These are phyloP conservation scores for Porites lobata DNA, from an alignment of 92 coral and sea anemone species.

Conservation along the genomic window DNA sequence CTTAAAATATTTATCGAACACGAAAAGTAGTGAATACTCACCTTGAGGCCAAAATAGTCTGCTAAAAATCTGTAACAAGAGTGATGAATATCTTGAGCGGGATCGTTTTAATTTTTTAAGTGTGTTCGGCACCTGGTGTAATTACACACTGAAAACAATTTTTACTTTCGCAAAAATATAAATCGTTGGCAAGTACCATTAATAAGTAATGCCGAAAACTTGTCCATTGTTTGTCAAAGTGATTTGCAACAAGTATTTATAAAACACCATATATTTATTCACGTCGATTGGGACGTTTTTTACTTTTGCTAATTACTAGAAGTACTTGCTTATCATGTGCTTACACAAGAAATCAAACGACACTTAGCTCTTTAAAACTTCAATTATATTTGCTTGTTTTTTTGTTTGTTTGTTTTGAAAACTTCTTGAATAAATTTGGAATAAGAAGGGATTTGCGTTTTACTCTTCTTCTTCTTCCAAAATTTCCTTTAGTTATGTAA, in stretches of 20 bases:
- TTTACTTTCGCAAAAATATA: neutral
- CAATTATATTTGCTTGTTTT: no score
- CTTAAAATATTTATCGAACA: neutral
- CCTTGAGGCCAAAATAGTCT: neutral
- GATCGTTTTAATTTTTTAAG: neutral
- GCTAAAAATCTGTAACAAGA: neutral
- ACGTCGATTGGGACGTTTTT: neutral
- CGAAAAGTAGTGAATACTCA: neutral
- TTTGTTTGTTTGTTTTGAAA: no score
- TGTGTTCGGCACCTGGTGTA: neutral
- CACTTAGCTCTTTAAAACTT: no score
- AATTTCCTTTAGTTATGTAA: no score
- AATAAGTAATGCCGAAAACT: slow-evolving; percentile 6
- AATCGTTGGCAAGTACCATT: neutral
- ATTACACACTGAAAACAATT: neutral
- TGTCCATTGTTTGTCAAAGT: neutral
- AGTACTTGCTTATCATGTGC: neutral
- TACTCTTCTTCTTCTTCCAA: no score
- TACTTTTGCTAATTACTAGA: neutral
- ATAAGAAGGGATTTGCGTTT: no score
- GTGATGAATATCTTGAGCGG: neutral
- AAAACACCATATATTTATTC: neutral
- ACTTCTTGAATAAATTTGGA: no score
- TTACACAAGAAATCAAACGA: neutral
- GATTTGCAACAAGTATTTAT: neutral